Evolutionary conservation across 1,140 invertebrate species (phyloP).

Genomic region (Drosophila erecta): DNA sequence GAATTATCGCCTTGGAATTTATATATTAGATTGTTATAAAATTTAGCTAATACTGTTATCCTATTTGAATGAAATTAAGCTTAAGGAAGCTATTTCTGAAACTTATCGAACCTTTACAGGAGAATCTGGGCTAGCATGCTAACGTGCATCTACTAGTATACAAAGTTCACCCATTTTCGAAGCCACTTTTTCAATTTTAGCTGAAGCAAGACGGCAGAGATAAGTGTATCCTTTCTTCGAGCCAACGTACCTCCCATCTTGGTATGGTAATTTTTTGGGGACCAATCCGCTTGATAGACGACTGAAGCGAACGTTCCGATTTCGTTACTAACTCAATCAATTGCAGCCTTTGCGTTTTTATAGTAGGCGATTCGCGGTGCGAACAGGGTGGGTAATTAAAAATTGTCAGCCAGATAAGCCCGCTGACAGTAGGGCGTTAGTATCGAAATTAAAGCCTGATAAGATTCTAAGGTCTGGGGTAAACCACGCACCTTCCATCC

Average conservation of each 20-base stretch:
- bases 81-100: too few relatives aligned
- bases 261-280: background rate
- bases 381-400: conserved; percentile 58
- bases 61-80: too few relatives aligned
- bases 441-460: conserved; percentile 66
- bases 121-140: too few relatives aligned
- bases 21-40: too few relatives aligned
- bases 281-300: conserved; percentile 23
- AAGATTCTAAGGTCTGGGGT: conserved; percentile 31
- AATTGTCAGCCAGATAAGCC: conserved; percentile 67
- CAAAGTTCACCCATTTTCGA: too few relatives aligned
- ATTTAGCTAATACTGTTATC: too few relatives aligned
- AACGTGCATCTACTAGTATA: too few relatives aligned
- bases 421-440: conserved; percentile 22
- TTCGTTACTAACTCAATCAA: conserved; percentile 32
- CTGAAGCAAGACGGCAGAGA: background rate
- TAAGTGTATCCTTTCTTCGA: background rate
- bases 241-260: conserved; percentile 33
- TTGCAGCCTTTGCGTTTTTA: conserved; percentile 27
- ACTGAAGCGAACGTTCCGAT: conserved; percentile 34
- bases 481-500: conserved; percentile 46
- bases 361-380: conserved; percentile 25
- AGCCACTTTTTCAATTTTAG: background rate
- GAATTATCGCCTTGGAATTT: too few relatives aligned
- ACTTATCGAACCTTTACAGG: too few relatives aligned